Percentiles rank a stretch among this genome's conserved stretches.
Conservation (phyloP, 2,113 vertebrate genomes). For the Lagenorhynchus albirostris region DNA sequence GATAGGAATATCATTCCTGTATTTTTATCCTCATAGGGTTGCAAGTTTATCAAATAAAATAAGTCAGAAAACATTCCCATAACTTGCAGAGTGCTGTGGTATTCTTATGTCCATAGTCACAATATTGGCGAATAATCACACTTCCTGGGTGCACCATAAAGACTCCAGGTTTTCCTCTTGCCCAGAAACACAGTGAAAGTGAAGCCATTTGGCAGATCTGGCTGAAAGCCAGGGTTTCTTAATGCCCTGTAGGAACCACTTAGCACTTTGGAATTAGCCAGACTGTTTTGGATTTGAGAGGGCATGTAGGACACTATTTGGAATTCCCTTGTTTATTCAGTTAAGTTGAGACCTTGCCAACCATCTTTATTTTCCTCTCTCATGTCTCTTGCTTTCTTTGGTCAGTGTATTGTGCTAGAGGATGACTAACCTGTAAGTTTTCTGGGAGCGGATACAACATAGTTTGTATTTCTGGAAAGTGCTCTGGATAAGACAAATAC, state of each 20-base stretch:
- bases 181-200: not conserved
- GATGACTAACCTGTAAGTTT: not conserved
- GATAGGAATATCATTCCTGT: not conserved
- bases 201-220: constrained; percentile 21
- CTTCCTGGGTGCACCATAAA: not conserved
- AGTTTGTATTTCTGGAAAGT: not conserved
- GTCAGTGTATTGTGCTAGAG: not conserved
- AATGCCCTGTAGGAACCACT: not conserved
- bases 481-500: not conserved
- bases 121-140: not conserved
- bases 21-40: not conserved
- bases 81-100: not conserved
- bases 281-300: not conserved
- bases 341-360: not conserved
- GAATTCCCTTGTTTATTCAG: not conserved
- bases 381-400: not conserved
- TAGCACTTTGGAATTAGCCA: constrained; percentile 8
- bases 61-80: not conserved
- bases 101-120: not conserved
- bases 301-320: not conserved
- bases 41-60: not conserved
- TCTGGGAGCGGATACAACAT: not conserved
- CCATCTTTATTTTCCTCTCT: not conserved
- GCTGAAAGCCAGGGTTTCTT: not conserved
- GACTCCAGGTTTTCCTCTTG: not conserved